Percentiles rank a stretch among this genome's conserved stretches.
phyloP scores from a whole-genome alignment of 2,888 invertebrate genomes.

The Leptinotarsa tumamoca region DNA sequence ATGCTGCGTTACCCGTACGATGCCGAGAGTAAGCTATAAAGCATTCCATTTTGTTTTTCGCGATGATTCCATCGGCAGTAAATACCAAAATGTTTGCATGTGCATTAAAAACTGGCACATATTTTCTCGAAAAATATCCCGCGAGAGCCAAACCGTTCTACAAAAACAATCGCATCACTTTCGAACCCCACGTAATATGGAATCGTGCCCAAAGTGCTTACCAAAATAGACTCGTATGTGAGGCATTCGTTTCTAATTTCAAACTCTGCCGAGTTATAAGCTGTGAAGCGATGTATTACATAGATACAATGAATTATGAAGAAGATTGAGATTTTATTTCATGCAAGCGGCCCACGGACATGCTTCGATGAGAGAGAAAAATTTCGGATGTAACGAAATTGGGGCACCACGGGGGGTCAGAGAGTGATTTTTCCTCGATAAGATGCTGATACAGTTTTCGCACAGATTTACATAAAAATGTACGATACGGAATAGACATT shows the following conservation, averaged over 20 bases:
- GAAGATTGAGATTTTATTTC: slow-evolving; percentile 4
- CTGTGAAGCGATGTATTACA: slow-evolving; percentile 46
- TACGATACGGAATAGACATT: no score
- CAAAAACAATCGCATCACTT: slow-evolving; percentile 56
- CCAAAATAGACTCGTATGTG: slow-evolving; percentile 57
- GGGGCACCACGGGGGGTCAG: slow-evolving; percentile 7
- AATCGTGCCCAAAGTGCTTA: slow-evolving; percentile 59
- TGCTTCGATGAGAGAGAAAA: neutral
- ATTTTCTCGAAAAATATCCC: slow-evolving; percentile 31
- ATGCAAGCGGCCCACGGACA: neutral
- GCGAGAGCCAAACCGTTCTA: slow-evolving; percentile 31
- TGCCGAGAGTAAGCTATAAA: neutral
- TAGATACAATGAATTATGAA: slow-evolving; percentile 7
- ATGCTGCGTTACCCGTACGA: no score
- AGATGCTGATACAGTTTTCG: no score
- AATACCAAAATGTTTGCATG: slow-evolving; percentile 35
- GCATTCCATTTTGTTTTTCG: neutral
- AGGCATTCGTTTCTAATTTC: slow-evolving; percentile 49
- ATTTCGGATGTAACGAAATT: neutral
- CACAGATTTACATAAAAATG: no score
- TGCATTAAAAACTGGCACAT: slow-evolving; percentile 45
- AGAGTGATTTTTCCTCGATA: neutral
- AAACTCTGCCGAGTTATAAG: slow-evolving; percentile 40
- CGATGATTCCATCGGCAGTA: slow-evolving; percentile 6
- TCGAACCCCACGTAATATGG: slow-evolving; percentile 56